These are phyloP conservation scores for Noctua janthe DNA, from an alignment of 2,888 invertebrate genomes.

Conservation along the genomic window DNA sequence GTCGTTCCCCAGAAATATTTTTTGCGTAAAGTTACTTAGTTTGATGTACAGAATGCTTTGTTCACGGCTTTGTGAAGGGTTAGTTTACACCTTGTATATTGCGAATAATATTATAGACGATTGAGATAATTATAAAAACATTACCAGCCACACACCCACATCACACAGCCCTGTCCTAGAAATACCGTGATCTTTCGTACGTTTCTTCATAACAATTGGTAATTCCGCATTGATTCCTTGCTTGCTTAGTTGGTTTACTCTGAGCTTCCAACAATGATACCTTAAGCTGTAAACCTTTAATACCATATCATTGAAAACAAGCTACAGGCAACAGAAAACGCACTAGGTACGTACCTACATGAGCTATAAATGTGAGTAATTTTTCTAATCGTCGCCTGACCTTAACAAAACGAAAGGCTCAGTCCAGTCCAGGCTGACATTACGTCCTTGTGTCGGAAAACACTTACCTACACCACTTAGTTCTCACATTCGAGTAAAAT, in stretches of 20 bases:
- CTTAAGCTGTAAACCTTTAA: slow-evolving; percentile 13
- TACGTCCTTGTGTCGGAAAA: slow-evolving; percentile 63
- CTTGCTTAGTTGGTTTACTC: no score
- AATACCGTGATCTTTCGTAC: neutral
- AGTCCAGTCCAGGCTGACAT: slow-evolving; percentile 30
- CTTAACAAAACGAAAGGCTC: slow-evolving; percentile 65
- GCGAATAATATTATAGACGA: no score
- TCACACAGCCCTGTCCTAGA: neutral
- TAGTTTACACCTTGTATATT: no score
- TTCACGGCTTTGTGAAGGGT: no score
- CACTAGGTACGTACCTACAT: neutral
- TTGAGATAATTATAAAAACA: neutral
- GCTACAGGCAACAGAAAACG: slow-evolving; percentile 2
- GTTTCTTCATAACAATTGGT: neutral
- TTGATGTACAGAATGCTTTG: no score
- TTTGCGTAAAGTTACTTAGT: no score
- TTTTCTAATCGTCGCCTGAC: slow-evolving; percentile 63
- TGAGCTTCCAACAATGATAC: neutral
- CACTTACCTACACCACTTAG: slow-evolving; percentile 54
- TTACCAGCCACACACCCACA: neutral
- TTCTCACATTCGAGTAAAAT: slow-evolving; percentile 60
- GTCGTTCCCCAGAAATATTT: no score
- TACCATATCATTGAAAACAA: slow-evolving; percentile 2
- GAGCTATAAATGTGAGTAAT: slow-evolving; percentile 37
- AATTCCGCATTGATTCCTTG: no score